Evolutionary conservation across 2,113 vertebrate genomes (phyloP).

Genomic region (Odocoileus hemionus): DNA sequence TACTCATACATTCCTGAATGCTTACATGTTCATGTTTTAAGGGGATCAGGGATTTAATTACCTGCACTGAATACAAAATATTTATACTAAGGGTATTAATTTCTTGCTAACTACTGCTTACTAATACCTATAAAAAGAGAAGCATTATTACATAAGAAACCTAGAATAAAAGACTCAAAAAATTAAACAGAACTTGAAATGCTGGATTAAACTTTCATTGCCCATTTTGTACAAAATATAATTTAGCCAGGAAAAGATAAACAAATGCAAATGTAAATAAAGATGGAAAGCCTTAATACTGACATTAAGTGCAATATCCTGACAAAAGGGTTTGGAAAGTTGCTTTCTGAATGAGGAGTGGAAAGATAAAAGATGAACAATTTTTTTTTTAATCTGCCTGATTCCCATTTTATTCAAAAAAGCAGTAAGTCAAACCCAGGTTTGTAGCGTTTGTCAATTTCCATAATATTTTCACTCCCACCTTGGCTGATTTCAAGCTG

Average conservation of each 20-base stretch:
- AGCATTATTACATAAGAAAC: neutral
- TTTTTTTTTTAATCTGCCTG: neutral
- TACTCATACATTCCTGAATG: neutral
- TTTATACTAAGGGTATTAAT: neutral
- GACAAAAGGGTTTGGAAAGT: neutral
- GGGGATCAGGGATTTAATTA: neutral
- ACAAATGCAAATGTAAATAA: neutral
- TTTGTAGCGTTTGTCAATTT: neutral
- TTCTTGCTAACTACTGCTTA: slow-evolving; percentile 24
- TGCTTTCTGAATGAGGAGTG: neutral
- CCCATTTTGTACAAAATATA: slow-evolving; percentile 15
- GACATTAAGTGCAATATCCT: neutral
- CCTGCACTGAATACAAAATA: neutral
- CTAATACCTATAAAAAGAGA: slow-evolving; percentile 26
- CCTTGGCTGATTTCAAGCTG: neutral
- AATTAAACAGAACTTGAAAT: slow-evolving; percentile 29
- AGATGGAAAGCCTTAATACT: neutral
- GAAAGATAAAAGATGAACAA: neutral
- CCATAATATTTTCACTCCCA: neutral
- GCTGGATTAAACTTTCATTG: slow-evolving; percentile 55
- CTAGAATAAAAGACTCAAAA: slow-evolving; percentile 17
- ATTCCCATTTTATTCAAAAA: neutral
- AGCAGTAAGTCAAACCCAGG: neutral
- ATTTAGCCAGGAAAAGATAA: neutral
- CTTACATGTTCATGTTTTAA: neutral